Evolutionary conservation across 2,113 vertebrate species (phyloP).

Genomic region (Corythornis cristatus): DNA sequence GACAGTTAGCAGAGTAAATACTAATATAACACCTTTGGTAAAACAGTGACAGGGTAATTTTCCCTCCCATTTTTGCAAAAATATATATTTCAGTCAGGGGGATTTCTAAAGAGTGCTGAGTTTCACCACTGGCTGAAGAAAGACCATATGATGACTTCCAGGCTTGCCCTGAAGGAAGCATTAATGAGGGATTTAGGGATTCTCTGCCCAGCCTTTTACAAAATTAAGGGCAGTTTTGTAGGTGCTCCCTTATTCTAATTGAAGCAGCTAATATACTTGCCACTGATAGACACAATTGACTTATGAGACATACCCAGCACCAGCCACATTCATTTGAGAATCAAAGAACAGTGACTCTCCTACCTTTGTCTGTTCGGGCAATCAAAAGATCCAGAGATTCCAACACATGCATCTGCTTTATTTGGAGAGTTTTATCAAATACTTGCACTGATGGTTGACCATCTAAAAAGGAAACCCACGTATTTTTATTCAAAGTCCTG

Average conservation of each 20-base stretch:
- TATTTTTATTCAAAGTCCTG: not conserved
- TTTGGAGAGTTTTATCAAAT: constrained; percentile 91
- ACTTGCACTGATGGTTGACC: constrained; percentile 84
- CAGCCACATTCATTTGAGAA: not conserved
- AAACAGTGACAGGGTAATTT: not conserved
- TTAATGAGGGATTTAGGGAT: not conserved
- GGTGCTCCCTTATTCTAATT: not conserved
- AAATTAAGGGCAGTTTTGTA: not conserved
- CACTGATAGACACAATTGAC: not conserved
- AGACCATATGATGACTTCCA: not conserved
- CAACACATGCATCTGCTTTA: constrained; percentile 95
- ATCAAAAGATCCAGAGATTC: constrained; percentile 93
- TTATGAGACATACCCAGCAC: not conserved
- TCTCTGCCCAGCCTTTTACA: not conserved
- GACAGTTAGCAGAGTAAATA: not conserved
- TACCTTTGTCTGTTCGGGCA: constrained; percentile 93
- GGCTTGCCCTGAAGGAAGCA: not conserved
- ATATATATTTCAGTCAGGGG: not conserved
- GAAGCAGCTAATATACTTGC: not conserved
- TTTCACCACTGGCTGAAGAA: not conserved
- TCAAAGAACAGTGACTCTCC: not conserved
- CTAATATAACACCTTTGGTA: not conserved
- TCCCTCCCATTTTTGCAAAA: not conserved
- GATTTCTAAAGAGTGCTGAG: not conserved
- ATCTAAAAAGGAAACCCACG: constrained; percentile 74